Evolutionary conservation across 2,888 invertebrate genomes (phyloP).

Genomic region (Pelosia muscerda): DNA sequence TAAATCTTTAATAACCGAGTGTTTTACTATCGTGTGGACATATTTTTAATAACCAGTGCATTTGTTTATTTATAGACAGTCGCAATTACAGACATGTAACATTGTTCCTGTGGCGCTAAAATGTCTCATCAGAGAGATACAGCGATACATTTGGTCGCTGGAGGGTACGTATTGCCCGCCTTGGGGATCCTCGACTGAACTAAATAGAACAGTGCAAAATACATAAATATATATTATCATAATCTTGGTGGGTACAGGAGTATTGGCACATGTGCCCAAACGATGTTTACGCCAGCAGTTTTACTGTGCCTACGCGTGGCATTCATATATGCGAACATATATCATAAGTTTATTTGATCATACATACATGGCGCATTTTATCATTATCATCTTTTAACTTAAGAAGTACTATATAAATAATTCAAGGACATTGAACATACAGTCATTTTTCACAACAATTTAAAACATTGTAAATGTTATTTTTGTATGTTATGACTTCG

Average conservation of each 20-base stretch:
- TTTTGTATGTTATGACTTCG: background rate
- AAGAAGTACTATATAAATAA: background rate
- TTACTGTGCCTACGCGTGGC: conserved; percentile 56
- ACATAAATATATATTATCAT: conserved; percentile 43
- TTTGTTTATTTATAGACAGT: conserved; percentile 87
- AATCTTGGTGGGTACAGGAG: conserved; percentile 45
- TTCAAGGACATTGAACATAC: conserved; percentile 8
- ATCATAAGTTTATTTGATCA: background rate
- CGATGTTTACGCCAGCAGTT: conserved; percentile 65
- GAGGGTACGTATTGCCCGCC: conserved; percentile 91
- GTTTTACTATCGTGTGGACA: conserved; percentile 55
- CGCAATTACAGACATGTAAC: conserved; percentile 84
- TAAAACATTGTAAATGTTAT: conserved; percentile 7
- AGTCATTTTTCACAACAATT: conserved; percentile 5
- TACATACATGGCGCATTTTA: background rate
- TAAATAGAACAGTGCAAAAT: conserved; percentile 43
- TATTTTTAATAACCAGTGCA: conserved; percentile 71
- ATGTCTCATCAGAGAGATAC: conserved; percentile 93
- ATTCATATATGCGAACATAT: conserved; percentile 5
- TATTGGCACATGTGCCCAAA: conserved; percentile 66
- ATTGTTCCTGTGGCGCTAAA: conserved; percentile 76
- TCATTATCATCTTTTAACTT: background rate
- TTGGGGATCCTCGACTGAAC: conserved; percentile 36
- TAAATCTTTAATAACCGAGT: conserved; percentile 36
- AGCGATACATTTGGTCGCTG: conserved; percentile 97